Evolutionary conservation across 2,888 invertebrate species (phyloP).

Genomic region (Campaea margaritaria): DNA sequence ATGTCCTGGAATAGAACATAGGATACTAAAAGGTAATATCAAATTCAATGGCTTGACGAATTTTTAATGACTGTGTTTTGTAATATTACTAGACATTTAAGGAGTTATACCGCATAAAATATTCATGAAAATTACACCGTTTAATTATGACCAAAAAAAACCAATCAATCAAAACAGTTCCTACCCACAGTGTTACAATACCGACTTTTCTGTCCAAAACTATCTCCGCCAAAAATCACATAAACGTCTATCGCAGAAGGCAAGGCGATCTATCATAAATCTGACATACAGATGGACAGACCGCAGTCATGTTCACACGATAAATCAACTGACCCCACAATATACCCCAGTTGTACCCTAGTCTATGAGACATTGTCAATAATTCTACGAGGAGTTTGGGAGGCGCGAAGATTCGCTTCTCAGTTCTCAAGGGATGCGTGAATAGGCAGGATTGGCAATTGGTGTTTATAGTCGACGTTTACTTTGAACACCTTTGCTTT

Average conservation of each 20-base stretch:
- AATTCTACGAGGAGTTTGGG: constrained; percentile 24
- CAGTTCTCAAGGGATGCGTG: constrained; percentile 24
- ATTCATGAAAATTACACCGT: no score
- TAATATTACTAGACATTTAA: no score
- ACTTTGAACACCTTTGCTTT: not conserved
- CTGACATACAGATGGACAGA: constrained; percentile 49
- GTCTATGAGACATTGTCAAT: constrained; percentile 34
- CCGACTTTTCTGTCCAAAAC: constrained; percentile 24
- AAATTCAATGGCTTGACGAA: no score
- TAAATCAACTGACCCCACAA: constrained; percentile 66
- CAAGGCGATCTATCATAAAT: constrained; percentile 65
- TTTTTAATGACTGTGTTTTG: no score
- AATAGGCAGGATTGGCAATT: not conserved
- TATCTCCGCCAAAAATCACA: constrained; percentile 41
- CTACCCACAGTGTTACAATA: constrained; percentile 12
- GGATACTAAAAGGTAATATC: no score
- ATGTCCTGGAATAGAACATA: no score
- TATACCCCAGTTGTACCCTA: constrained; percentile 63
- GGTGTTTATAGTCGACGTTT: not conserved
- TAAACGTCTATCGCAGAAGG: constrained; percentile 41
- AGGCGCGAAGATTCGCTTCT: constrained; percentile 25
- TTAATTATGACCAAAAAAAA: not conserved
- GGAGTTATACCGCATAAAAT: no score
- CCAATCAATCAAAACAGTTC: constrained; percentile 9
- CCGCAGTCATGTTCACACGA: constrained; percentile 74